These are phyloP conservation scores for Acleris cristana DNA, from an alignment of 2,888 invertebrate species.

Conservation along the genomic window DNA sequence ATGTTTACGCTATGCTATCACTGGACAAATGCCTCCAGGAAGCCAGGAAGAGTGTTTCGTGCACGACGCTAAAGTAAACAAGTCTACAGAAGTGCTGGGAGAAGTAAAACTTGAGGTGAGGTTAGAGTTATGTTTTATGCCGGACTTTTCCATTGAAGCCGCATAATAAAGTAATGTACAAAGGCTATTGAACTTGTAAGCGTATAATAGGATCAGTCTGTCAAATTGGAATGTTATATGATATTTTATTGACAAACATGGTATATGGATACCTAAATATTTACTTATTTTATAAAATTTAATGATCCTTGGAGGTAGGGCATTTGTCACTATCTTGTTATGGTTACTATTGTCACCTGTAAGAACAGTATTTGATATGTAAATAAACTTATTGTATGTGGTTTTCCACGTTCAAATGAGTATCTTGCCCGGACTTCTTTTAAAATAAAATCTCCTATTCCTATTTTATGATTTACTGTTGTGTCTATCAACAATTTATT, in stretches of 20 bases:
- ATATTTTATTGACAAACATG: not conserved
- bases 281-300: not conserved
- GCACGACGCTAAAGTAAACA: constrained; percentile 94
- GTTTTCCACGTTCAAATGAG: too few species aligned
- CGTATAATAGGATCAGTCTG: too few species aligned
- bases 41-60: constrained; percentile 92
- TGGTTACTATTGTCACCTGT: too few species aligned
- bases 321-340: too few species aligned
- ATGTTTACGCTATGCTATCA: constrained; percentile 94
- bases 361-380: too few species aligned
- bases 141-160: constrained; percentile 14
- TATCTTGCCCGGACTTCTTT: too few species aligned
- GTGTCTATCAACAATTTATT: too few species aligned
- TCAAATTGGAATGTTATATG: not conserved
- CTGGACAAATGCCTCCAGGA: constrained; percentile 95
- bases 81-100: constrained; percentile 74
- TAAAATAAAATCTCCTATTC: too few species aligned
- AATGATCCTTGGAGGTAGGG: not conserved
- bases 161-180: not conserved
- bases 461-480: too few species aligned
- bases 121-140: constrained; percentile 32
- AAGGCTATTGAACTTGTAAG: too few species aligned
- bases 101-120: constrained; percentile 78
- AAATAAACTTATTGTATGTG: too few species aligned
- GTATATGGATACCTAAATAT: not conserved